Evolutionary conservation across 92 coral and sea anemone genomes (phyloP).

Genomic region (Metridium senile): DNA sequence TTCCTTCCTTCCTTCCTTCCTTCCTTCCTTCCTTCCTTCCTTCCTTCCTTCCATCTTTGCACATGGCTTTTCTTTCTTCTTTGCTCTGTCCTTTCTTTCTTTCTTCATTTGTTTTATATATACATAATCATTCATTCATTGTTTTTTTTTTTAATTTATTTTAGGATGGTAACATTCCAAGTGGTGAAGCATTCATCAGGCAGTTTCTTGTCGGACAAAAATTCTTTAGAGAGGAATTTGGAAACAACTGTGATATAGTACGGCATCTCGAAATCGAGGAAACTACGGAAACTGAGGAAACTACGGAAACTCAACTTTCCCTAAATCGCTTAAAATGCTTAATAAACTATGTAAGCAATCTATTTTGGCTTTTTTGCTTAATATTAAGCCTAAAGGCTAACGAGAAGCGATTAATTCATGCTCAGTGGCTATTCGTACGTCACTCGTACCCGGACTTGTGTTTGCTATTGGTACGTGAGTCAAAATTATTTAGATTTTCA

Average conservation of each 20-base stretch:
- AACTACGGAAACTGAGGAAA: no score
- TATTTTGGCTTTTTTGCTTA: no score
- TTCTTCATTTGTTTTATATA: neutral
- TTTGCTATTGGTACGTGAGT: no score
- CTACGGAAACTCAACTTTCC: no score
- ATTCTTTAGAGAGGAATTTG: conserved; percentile 85
- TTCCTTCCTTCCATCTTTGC: neutral
- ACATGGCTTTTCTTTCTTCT: neutral
- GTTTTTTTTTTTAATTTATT: neutral
- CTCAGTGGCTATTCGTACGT: no score
- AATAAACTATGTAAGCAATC: no score
- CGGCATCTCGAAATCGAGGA: no score
- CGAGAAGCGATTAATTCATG: no score
- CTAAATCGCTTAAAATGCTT: no score
- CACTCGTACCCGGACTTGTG: no score
- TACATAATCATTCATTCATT: neutral
- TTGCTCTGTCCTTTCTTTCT: neutral
- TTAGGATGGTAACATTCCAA: conserved; percentile 97
- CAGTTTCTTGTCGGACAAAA: conserved; percentile 96
- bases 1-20: neutral
- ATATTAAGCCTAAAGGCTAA: no score
- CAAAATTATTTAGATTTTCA: no score
- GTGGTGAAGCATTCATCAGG: conserved; percentile 95
- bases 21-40: neutral
- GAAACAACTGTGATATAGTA: conserved; percentile 84